phyloP scores from a whole-genome alignment of 2,113 vertebrate species.

The Poicephalus gulielmi region DNA sequence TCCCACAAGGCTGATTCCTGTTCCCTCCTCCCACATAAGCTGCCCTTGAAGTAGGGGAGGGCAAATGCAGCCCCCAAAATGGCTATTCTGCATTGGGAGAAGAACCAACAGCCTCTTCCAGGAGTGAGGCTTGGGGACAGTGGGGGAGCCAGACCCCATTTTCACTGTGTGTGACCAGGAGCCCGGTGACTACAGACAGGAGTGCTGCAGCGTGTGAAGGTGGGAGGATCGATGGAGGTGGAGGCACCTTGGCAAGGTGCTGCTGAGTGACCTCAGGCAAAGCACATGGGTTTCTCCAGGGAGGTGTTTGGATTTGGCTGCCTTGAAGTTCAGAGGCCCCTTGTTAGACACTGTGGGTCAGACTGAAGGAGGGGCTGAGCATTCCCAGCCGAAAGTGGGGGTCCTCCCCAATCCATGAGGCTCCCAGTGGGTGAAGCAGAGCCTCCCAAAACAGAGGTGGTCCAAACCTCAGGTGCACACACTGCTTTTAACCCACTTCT shows the following conservation, averaged over 20 bases:
- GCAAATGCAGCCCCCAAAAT: neutral
- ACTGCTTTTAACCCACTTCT: neutral
- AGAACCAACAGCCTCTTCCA: neutral
- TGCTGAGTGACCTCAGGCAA: neutral
- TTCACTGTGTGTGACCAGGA: neutral
- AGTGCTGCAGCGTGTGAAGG: neutral
- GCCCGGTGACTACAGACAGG: neutral
- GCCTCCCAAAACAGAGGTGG: rapidly evolving
- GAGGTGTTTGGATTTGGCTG: neutral
- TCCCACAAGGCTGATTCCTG: neutral
- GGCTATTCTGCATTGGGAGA: neutral
- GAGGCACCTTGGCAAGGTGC: neutral
- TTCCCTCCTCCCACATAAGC: neutral
- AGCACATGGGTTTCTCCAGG: neutral
- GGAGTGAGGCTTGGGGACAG: neutral
- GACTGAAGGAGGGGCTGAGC: neutral
- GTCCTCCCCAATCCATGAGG: neutral
- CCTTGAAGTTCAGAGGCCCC: neutral
- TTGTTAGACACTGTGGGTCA: neutral
- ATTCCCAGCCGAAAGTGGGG: neutral
- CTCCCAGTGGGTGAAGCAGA: neutral
- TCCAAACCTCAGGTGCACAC: neutral
- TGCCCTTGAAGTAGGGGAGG: neutral
- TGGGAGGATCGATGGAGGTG: neutral
- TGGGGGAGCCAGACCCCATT: neutral